These are phyloP conservation scores for Herpailurus yagouaroundi DNA, from an alignment of 2,113 vertebrate genomes.

Conservation along the genomic window DNA sequence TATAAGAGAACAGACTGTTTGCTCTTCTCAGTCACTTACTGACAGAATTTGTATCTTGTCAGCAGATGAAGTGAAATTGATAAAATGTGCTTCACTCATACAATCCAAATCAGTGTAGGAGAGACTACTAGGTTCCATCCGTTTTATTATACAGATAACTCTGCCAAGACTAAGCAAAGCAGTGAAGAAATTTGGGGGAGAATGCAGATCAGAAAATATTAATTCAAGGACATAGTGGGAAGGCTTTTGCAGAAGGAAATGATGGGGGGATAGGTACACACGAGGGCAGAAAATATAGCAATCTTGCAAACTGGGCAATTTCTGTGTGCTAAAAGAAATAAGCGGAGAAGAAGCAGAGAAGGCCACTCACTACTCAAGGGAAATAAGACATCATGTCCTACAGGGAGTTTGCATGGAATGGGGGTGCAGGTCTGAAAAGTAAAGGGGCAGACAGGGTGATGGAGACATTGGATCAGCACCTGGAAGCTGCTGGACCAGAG, in stretches of 20 bases:
- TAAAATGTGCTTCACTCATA: not conserved
- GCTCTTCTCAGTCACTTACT: not conserved
- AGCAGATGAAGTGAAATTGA: not conserved
- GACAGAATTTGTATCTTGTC: not conserved
- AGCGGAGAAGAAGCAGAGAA: not conserved
- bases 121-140: not conserved
- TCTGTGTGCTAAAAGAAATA: not conserved
- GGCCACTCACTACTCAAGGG: fast-evolving
- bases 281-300: not conserved
- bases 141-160: not conserved
- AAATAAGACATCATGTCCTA: not conserved
- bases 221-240: not conserved
- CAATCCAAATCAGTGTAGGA: not conserved
- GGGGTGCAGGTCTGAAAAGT: not conserved
- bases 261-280: fast-evolving
- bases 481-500: not conserved
- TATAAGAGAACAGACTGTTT: not conserved
- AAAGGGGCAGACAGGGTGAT: not conserved
- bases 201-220: not conserved
- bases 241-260: not conserved
- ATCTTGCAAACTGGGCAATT: not conserved
- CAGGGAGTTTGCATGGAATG: not conserved
- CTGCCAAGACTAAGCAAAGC: not conserved
- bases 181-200: not conserved
- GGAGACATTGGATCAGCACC: not conserved